Base-by-base conservation (phyloP, 2,888 invertebrate genomes). In the Ornithoptera priamus region DNA sequence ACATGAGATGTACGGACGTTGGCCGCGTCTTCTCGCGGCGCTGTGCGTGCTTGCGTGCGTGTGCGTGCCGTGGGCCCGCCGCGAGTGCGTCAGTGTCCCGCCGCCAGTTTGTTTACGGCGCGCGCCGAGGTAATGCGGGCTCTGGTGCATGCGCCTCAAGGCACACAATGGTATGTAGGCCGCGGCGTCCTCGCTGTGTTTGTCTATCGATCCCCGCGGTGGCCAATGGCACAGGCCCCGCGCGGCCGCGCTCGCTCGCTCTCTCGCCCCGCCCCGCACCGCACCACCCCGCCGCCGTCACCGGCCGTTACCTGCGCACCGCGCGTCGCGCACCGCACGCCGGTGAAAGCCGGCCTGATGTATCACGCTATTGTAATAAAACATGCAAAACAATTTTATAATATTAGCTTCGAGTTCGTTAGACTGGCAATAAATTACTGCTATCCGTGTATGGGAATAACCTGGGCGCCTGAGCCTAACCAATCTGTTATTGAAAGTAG, bases 161-260 rank as follows among this genome's bases (percentile, higher is more conserved):
- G 89, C 78, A 81, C 86, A 86, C 80, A 87, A 86, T 92, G 82
- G 85, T 83, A 81, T 86, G 85, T 86, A 84, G 90, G 89, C 30
- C 30, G 90, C 90, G 91, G 86, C 84, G 92, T 89, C 93, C 92
- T 93, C 93, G 86, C 80, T 88, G 86, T 91, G 90, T 93, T 93
- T 93, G 91, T 88, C 93, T 94, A 94, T 94, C 94, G 94, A 94
- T 94, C 93, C 92, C 83, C 80, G 87, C 86, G 87, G 87, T 88
- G 90, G 92, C 22, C 22, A 22, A 22, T 22, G 22, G 22, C 22
- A 22, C 22, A 0, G 22, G 22, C 22, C 1, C 22, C 91, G 94
- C 93, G 93, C 93, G 93, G 92, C 92, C 89, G 90, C 94, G 89
- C 88, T 4, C 30, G 87, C 90, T 93, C 85, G 86, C 85, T 86